phyloP scores from a whole-genome alignment of 2,113 vertebrate species.

The Theristicus caerulescens region DNA sequence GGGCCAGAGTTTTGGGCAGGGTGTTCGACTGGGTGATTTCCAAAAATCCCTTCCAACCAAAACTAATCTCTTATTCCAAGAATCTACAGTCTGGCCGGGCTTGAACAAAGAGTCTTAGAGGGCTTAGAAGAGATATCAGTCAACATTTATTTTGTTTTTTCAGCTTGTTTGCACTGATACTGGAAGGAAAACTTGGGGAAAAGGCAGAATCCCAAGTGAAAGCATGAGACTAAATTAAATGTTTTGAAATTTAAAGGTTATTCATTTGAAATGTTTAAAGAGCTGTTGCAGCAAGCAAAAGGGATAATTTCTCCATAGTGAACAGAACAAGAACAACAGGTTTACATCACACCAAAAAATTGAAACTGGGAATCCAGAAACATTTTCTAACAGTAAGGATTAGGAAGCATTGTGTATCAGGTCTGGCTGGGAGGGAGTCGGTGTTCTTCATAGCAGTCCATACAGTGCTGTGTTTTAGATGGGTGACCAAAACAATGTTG shows the following conservation, averaged over 20 bases:
- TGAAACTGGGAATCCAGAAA: not conserved
- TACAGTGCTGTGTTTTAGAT: not conserved
- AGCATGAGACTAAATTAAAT: not conserved
- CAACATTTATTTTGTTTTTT: not conserved
- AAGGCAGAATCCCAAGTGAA: not conserved
- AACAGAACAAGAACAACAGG: not conserved
- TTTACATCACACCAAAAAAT: not conserved
- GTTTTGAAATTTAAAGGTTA: not conserved
- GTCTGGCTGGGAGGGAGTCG: not conserved
- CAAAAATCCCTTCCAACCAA: not conserved
- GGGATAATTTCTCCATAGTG: not conserved
- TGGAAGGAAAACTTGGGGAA: not conserved
- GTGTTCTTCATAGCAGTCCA: not conserved
- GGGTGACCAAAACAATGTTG: not conserved
- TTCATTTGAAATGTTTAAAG: not conserved
- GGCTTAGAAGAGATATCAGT: not conserved
- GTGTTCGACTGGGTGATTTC: not conserved
- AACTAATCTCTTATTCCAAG: not conserved
- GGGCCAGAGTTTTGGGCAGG: not conserved
- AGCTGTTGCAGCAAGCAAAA: not conserved
- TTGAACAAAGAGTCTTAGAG: not conserved
- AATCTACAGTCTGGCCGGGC: too few relatives aligned
- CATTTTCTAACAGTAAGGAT: not conserved
- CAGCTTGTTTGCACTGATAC: not conserved
- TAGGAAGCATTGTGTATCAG: too few relatives aligned